Conservation (phyloP, 2,888 invertebrate species). For the Drosophila aldrichi region DNA sequence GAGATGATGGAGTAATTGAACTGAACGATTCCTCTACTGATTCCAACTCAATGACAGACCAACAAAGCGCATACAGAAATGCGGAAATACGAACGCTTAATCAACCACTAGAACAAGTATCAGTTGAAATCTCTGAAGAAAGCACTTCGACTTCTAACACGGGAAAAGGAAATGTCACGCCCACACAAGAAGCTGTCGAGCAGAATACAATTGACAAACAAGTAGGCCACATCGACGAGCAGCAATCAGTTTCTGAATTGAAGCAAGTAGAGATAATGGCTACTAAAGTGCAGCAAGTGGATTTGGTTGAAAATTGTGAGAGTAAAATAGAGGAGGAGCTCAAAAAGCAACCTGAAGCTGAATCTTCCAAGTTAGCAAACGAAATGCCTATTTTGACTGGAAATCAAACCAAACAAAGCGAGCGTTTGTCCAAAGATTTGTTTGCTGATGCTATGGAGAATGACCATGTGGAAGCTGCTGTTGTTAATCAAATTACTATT, state of each 20-base stretch:
- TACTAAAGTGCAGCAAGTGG: neutral
- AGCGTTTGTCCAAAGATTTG: slow-evolving; percentile 1
- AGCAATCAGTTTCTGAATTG: neutral
- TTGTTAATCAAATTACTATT: neutral
- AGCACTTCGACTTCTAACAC: slow-evolving; percentile 1
- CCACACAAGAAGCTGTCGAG: neutral
- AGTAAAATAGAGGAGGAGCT: neutral
- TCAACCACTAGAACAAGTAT: neutral
- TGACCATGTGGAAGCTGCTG: neutral
- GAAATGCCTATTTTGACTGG: neutral
- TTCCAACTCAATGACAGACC: neutral
- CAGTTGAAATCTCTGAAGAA: neutral
- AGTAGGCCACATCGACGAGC: neutral
- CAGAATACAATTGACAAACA: neutral
- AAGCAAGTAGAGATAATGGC: neutral
- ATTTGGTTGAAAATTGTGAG: neutral
- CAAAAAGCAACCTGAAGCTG: neutral
- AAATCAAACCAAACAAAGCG: neutral
- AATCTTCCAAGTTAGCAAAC: neutral
- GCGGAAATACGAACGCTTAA: neutral
- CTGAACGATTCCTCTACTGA: slow-evolving; percentile 10
- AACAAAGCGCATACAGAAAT: neutral
- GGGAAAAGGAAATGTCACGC: neutral
- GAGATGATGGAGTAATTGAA: neutral
- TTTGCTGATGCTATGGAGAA: neutral